Base-by-base conservation (phyloP, 2,888 invertebrate species). In the Acanthosoma haemorrhoidale region DNA sequence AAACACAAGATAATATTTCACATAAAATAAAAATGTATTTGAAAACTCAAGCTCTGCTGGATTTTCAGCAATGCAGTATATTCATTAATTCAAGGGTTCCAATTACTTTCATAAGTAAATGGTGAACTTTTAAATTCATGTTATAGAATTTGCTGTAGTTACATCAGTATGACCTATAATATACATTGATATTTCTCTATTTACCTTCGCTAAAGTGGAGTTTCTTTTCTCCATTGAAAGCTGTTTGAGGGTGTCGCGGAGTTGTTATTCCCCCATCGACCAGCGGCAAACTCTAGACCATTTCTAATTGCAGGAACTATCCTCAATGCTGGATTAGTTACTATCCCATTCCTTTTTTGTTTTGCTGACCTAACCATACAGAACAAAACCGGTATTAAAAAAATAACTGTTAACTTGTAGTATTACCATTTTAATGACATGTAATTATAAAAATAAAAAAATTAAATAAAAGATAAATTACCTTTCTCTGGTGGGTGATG, bases 181-280 rank as follows among this genome's bases (percentile, higher is more conserved):
- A n/a, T n/a, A 39, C 16, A 16, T 6, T 16, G 6, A 16, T 41
- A n/a, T 41, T 41, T 18, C 41, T 32, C 6, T 1, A 3, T 8
- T 41, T 64, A 64, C 64, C 39, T 38, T 39, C 39, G 72, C 73
- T 82, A 82, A 78, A 89, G 84, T 21, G 92, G 92, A 74, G 92
- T 92, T 81, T 92, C 92, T 79, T 91, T 91, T 78, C 91, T 85
- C 88, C 92, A 89, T 76, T 91, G 91, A 77, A 92, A 89, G 75
- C 91, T 91, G 82, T 90, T 91, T 1, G 86, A 77, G 9, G 77
- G 75, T 25, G 76, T 73, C 59, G 76, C 73, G 68, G 80, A 80
- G 58, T 81, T 81, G 61, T 80, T 79, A 70, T 80, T 79, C 71
- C 80, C 80, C 76, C 80, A 81, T 74, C 82, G 78, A 74, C 81